phyloP scores from a whole-genome alignment of 2,888 invertebrate species.

The Pegoplata infirma region DNA sequence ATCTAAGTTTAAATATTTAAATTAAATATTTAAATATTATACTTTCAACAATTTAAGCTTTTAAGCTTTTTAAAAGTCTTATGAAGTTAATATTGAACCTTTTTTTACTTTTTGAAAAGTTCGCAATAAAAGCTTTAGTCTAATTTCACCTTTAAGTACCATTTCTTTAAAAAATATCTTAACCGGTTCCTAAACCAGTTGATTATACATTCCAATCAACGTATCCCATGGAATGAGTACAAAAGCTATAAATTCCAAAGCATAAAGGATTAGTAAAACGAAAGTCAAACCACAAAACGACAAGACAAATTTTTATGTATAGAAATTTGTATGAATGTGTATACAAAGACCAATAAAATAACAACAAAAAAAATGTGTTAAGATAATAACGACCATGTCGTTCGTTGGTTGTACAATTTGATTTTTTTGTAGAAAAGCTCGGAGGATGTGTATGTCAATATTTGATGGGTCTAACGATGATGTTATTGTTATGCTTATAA shows the following conservation, averaged over 20 bases:
- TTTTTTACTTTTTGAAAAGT: no score
- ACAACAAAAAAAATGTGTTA: conserved; percentile 12
- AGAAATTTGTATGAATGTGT: not conserved
- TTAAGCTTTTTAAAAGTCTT: no score
- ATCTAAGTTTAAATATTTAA: no score
- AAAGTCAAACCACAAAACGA: conserved; percentile 65
- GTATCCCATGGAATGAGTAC: conserved; percentile 47
- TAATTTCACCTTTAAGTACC: no score
- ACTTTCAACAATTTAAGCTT: no score
- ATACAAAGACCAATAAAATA: not conserved
- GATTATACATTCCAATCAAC: no score
- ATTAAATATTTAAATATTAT: no score
- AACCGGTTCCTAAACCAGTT: no score
- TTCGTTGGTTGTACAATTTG: conserved; percentile 11
- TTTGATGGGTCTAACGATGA: conserved; percentile 8
- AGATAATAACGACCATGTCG: conserved; percentile 28
- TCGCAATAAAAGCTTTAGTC: no score
- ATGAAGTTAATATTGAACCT: no score
- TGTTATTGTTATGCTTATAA: conserved; percentile 7
- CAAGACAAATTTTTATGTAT: not conserved
- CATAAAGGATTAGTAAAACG: conserved; percentile 65
- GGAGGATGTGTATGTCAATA: conserved; percentile 39
- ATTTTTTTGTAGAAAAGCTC: conserved; percentile 8
- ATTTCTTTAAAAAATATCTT: no score
- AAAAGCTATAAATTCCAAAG: conserved; percentile 67